Evolutionary conservation across 2,797 vertebrate species (phyloP), one percentile per base, ranked within the genome.

Genomic region (Aratinga solstitialis): DNA sequence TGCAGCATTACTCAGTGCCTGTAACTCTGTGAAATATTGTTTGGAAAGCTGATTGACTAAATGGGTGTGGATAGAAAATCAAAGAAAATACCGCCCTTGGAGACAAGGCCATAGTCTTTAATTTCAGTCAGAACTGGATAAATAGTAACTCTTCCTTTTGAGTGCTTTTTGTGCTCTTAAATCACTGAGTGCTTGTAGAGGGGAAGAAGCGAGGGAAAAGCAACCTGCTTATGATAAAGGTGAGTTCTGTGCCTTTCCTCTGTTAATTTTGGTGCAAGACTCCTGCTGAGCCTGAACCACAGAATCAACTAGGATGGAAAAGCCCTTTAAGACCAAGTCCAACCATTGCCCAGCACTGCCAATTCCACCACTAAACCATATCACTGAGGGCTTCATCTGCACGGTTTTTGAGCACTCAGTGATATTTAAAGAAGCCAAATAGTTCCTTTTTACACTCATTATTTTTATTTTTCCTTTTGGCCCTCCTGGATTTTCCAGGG

Each of bases 51-150:
- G 21, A 67, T 94, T 59, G 88, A 87, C 84, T 74, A 82, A 79
- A 80, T 61, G 90, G 81, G 36, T 77, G 61, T 56, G 90, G 81
- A 84, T 84, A 73, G 74, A 93, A 96, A 95, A 90, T 85, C 63
- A 80, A 93, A 90, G 84, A 81, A 92, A 93, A 90, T 7, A 13
- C 75, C 82, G 78, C 81, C 94, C 90, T 89, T 83, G 71, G 65
- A 92, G 77, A 81, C 54, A 93, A 82, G 77, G 63, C 65, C n/a
- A 4, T 16, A 67, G 63, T 74, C 84, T 78, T 77, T 56, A 9
- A 30, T 84, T 96, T 90, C 81, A 93, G 56, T 48, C 65, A 48
- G 84, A 84, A 50, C 76, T 3, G 13, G 79, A 94, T 84, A 78
- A 89, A 95, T 77, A 83, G 51, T 19, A 67, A 84, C 77, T 71